Percentiles rank a stretch among this genome's conserved stretches.
These are phyloP conservation scores for Podiceps cristatus DNA, from an alignment of 2,113 vertebrate genomes.

Conservation along the genomic window DNA sequence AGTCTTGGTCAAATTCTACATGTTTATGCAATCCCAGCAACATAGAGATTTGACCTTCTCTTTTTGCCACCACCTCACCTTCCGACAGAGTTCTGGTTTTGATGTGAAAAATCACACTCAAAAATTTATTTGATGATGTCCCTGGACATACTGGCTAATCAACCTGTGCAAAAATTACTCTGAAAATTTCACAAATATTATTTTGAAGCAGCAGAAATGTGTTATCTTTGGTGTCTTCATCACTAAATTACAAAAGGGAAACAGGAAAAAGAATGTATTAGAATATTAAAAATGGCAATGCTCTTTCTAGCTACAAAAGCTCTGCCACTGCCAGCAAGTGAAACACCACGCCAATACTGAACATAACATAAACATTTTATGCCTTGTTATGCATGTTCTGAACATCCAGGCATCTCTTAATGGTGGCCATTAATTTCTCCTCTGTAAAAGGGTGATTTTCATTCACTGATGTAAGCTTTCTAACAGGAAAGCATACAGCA, in stretches of 20 bases:
- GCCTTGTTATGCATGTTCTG: neutral
- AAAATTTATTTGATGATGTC: neutral
- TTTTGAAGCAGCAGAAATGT: neutral
- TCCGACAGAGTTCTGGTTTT: neutral
- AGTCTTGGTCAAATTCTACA: neutral
- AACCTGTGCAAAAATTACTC: neutral
- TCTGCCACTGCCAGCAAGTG: neutral
- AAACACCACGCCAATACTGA: neutral
- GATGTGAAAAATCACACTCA: neutral
- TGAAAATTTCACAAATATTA: neutral
- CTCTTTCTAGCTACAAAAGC: neutral
- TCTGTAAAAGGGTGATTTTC: neutral
- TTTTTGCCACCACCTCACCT: neutral
- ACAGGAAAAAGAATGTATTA: neutral
- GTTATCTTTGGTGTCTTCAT: neutral
- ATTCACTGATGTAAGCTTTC: neutral
- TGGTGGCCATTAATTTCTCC: neutral
- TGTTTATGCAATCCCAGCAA: neutral
- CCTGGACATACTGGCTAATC: neutral
- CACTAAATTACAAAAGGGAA: neutral
- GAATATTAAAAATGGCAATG: neutral
- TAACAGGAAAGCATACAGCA: neutral
- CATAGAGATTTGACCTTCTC: neutral
- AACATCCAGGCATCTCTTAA: neutral
- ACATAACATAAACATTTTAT: neutral